Evolutionary conservation across 2,797 vertebrate species (phyloP).

Genomic region (Mormyrops boulengeri): DNA sequence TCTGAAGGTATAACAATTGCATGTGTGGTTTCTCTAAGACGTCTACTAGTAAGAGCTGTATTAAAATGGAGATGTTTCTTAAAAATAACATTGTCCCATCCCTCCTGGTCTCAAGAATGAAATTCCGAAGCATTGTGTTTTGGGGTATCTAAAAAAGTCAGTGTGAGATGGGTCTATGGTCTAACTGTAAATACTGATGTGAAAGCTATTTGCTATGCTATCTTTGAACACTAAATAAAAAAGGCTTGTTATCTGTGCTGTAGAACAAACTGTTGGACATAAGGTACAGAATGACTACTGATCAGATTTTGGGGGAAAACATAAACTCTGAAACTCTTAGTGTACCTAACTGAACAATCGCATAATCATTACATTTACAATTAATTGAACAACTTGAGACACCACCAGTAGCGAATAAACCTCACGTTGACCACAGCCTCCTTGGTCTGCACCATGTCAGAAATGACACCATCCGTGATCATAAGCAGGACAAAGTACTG

Average conservation of each 20-base stretch:
- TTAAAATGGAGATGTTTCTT: background rate
- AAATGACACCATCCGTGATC: constrained; percentile 89
- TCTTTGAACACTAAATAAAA: background rate
- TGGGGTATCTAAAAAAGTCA: background rate
- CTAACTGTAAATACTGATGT: background rate
- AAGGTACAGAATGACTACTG: background rate
- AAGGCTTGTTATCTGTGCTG: background rate
- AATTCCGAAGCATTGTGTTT: background rate
- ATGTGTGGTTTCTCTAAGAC: background rate
- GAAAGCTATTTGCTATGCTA: background rate
- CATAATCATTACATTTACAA: background rate
- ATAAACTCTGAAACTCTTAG: background rate
- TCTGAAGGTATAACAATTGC: background rate
- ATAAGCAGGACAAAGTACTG: constrained; percentile 91
- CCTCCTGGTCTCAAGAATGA: background rate
- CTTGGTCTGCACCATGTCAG: constrained; percentile 90
- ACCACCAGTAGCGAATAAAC: background rate
- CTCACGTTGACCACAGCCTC: constrained; percentile 87
- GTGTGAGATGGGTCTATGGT: background rate
- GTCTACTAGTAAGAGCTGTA: background rate
- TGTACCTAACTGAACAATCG: background rate
- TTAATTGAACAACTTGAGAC: background rate
- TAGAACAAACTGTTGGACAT: background rate
- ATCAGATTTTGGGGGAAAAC: background rate
- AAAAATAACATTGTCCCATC: background rate